Conservation (phyloP, 2,797 vertebrate species). For the Hephaestus fuliginosus region DNA sequence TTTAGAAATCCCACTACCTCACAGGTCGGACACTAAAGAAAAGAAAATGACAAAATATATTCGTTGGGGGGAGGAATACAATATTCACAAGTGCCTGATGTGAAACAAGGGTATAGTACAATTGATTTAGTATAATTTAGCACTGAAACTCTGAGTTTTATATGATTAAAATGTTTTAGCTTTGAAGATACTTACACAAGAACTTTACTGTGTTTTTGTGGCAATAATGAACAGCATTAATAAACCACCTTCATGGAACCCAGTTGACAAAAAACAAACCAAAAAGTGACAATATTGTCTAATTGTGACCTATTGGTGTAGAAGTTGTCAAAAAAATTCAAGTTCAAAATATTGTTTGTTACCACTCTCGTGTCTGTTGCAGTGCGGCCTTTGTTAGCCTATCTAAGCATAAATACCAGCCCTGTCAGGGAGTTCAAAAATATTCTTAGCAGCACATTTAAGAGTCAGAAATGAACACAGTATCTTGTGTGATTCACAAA, state of each 20-base stretch:
- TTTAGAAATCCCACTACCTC: conserved; percentile 15
- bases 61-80: background rate
- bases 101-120: background rate
- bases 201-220: background rate
- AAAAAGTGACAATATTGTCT: background rate
- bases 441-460: background rate
- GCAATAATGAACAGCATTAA: background rate
- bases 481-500: background rate
- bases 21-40: conserved; percentile 3
- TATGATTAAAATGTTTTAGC: background rate
- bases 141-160: background rate
- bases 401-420: background rate
- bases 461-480: conserved; percentile 1
- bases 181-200: background rate
- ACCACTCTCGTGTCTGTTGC: background rate
- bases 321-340: background rate
- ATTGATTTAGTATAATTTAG: background rate
- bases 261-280: background rate
- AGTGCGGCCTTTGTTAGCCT: background rate
- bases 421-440: background rate
- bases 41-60: background rate
- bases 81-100: background rate
- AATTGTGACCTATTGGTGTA: background rate
- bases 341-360: background rate
- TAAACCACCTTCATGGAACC: background rate